Evolutionary conservation across 30 jellyfish, hydroid and myxozoan species (phyloP).

Genomic region (Hydractinia echinata): DNA sequence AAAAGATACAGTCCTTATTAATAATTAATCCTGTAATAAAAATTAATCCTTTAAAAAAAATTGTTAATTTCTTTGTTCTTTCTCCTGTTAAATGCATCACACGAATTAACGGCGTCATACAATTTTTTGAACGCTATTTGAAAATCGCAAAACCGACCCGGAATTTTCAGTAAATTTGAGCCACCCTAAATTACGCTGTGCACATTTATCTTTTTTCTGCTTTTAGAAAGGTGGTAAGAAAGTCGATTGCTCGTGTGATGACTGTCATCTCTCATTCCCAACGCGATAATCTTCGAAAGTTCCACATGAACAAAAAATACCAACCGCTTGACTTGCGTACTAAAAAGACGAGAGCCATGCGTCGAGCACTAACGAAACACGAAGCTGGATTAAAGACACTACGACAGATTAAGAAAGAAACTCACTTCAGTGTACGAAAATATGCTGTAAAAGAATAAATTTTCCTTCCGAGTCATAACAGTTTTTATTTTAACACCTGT

Average conservation of each 20-base stretch:
- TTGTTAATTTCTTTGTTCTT: no score
- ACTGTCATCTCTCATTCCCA: conserved; percentile 85
- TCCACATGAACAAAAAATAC: conserved; percentile 81
- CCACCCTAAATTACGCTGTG: no score
- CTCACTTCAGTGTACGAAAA: conserved; percentile 67
- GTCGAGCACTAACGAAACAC: conserved; percentile 84
- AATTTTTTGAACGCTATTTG: no score
- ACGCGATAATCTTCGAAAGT: conserved; percentile 74
- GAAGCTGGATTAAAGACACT: conserved; percentile 76
- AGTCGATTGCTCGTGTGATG: conserved; percentile 85
- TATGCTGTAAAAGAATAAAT: conserved; percentile 87
- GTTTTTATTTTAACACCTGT: not conserved
- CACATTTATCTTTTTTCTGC: no score
- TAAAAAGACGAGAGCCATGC: conserved; percentile 90
- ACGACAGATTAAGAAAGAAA: conserved; percentile 73
- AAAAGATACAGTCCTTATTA: no score
- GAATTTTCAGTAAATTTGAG: no score
- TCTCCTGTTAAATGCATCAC: no score
- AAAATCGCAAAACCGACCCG: no score
- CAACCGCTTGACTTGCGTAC: conserved; percentile 83
- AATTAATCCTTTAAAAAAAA: no score
- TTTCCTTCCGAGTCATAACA: not conserved
- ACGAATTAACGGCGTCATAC: no score
- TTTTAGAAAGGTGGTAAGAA: conserved; percentile 75
- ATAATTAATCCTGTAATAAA: no score